Base-by-base conservation (phyloP, 2,113 vertebrate species). In the Etheostoma cragini region DNA sequence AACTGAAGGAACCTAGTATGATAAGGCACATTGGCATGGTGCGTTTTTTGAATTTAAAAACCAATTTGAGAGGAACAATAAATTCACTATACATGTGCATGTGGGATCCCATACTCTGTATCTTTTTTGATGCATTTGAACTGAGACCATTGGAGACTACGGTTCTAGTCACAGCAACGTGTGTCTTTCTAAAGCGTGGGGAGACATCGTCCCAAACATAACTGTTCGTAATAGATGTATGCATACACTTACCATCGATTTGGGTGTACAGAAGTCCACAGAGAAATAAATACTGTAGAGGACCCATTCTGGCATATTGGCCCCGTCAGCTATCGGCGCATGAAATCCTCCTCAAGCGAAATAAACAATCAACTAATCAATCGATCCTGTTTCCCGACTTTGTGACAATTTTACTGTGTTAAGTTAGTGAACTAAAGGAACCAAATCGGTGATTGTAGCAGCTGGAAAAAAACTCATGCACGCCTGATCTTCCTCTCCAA, bases 221-320 rank as follows among this genome's bases (percentile, higher is more conserved):
- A 49, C 2, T 14, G 66, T 10, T 2, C 62, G 35, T 71, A 8
- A 19, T 1, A 54, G 1, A 14, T 24, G 49, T 8, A 62, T 54
- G 47, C 15, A 10, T 47, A 4, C 85, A 91, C 94, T 93, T 88
- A 95, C 94, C 94, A 54, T 88, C 24, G 83, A 80, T 83, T 69
- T 89, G 86, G 85, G 84, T 86, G 91, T 67, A 83, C 45, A 95
- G 86, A 88, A 94, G 91, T 94, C 94, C 94, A 90, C 91, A 94
- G 87, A 95, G 91, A 88, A 94, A 90, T 56, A 94, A 70, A 92
- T 91, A 93, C 52, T 90, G 93, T 92, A 94, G 90, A 80, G 93
- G 92, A 93, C 87, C 92, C 94, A 95, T 95, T 86, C 91, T 94
- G 93, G 92, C 93, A 94, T 93, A 92, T 93, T 93, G 91, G 88